phyloP scores from a whole-genome alignment of 2,888 invertebrate genomes.

The Cheilosia variabilis region DNA sequence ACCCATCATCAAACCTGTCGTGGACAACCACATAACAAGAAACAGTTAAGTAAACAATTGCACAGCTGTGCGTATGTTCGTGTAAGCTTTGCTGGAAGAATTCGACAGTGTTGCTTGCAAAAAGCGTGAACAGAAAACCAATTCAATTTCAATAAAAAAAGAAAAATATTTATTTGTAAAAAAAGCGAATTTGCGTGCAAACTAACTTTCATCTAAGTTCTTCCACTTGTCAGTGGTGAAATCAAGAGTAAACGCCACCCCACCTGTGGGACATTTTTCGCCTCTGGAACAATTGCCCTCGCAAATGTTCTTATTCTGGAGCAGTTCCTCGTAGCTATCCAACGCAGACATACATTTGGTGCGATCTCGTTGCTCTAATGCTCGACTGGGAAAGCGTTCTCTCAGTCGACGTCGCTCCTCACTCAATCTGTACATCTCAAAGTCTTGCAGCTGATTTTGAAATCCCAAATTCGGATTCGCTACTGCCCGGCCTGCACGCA shows the following conservation, averaged over 20 bases:
- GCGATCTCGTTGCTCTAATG: conserved; percentile 89
- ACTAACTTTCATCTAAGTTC: conserved; percentile 44
- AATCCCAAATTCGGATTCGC: conserved; percentile 99
- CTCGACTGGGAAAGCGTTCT: conserved; percentile 92
- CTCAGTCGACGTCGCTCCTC: conserved; percentile 94
- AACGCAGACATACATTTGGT: conserved; percentile 91
- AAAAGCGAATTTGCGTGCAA: conserved; percentile 19
- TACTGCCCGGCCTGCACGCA: conserved; percentile 94
- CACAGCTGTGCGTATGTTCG: background rate
- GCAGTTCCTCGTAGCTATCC: conserved; percentile 92
- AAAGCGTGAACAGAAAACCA: background rate
- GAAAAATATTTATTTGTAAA: conserved; percentile 25
- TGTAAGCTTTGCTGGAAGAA: background rate
- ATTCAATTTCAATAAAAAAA: background rate
- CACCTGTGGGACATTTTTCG: conserved; percentile 93
- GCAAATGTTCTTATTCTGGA: conserved; percentile 91
- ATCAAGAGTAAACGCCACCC: conserved; percentile 76
- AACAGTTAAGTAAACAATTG: background rate
- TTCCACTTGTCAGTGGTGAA: conserved; percentile 77
- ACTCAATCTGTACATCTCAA: conserved; percentile 90
- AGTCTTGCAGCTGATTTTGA: conserved; percentile 96
- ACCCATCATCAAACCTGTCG: no score
- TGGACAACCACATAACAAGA: no score
- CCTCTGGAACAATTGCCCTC: conserved; percentile 94
- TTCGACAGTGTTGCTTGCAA: background rate